A percentile compares a stretch with the other conserved stretches of the same genome.
Evolutionary conservation across 2,113 vertebrate species (phyloP).

Genomic region (Colinus virginianus): DNA sequence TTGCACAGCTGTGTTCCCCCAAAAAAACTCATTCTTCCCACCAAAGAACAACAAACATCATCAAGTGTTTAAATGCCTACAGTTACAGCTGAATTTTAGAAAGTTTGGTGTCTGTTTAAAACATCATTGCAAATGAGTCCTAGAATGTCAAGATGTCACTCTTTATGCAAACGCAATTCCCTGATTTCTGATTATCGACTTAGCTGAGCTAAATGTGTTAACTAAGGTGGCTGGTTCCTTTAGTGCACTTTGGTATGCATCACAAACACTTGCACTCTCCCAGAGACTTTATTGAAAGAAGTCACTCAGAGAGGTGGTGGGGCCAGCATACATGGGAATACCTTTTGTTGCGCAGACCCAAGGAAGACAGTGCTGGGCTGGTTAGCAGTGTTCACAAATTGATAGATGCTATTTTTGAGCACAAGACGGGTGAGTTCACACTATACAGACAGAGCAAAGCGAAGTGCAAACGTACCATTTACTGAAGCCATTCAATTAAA

Average conservation of each 20-base stretch:
- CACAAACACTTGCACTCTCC: neutral
- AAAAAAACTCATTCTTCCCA: neutral
- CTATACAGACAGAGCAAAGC: slow-evolving; percentile 4
- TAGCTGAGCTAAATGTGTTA: neutral
- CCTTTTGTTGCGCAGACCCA: neutral
- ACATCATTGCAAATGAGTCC: neutral
- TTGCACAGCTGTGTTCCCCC: neutral
- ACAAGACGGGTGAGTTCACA: neutral
- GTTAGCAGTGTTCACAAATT: neutral
- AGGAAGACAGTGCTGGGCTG: neutral
- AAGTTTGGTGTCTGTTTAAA: neutral
- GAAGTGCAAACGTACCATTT: slow-evolving; percentile 35
- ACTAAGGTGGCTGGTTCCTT: neutral
- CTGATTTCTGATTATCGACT: neutral
- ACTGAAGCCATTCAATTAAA: slow-evolving; percentile 74
- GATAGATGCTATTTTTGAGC: neutral
- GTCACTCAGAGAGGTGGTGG: neutral
- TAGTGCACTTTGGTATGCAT: neutral
- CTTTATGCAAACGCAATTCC: neutral
- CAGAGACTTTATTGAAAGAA: neutral
- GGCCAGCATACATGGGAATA: neutral
- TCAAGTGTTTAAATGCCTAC: slow-evolving; percentile 11
- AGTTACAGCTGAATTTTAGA: neutral
- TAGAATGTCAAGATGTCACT: neutral
- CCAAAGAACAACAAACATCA: neutral